Base-by-base conservation (phyloP, 2,888 invertebrate genomes). In the Stomorhina lunata region DNA sequence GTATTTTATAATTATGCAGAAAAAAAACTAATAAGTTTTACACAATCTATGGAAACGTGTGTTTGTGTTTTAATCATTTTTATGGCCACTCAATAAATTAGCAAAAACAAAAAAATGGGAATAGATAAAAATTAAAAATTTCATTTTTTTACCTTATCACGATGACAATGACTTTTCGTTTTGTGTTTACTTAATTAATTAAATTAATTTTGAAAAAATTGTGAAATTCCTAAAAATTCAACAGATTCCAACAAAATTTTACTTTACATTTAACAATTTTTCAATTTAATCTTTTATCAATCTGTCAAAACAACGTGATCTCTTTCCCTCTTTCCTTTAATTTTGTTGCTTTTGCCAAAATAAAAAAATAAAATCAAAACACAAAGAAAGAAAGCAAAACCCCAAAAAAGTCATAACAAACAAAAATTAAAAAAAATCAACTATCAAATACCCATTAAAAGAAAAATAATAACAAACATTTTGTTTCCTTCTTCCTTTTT, bases 341-440 rank as follows among this genome's bases (percentile, higher is more conserved):
- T 53, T 34, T 17, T 40, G 27, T 43, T 57, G 43, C 4, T 22
- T 20, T 69, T 57, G 32, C 22, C 37, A 12, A 5, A 68, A n/a
- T n/a, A n/a, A n/a, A n/a, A n/a, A n/a, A n/a, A n/a, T n/a, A n/a
- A n/a, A n/a, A n/a, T n/a, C n/a, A n/a, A n/a, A n/a, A n/a, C n/a
- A n/a, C n/a, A n/a, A n/a, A n/a, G n/a, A n/a, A n/a, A n/a, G n/a
- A n/a, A n/a, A n/a, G n/a, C n/a, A n/a, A n/a, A n/a, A n/a, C n/a
- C n/a, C n/a, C n/a, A n/a, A n/a, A n/a, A n/a, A n/a, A 66, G 57
- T 10, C 55, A 45, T 43, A 71, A 69, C 43, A 68, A 43, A 55
- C 7, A 1, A 17, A 43, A 55, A 69, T 5, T 7, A 1, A 55
- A 57, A 5, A 22, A 69, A 1, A 53, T 27, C 12, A 17, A n/a